These are phyloP conservation scores for Pandemis corylana DNA, from an alignment of 2,888 invertebrate species.

Conservation along the genomic window DNA sequence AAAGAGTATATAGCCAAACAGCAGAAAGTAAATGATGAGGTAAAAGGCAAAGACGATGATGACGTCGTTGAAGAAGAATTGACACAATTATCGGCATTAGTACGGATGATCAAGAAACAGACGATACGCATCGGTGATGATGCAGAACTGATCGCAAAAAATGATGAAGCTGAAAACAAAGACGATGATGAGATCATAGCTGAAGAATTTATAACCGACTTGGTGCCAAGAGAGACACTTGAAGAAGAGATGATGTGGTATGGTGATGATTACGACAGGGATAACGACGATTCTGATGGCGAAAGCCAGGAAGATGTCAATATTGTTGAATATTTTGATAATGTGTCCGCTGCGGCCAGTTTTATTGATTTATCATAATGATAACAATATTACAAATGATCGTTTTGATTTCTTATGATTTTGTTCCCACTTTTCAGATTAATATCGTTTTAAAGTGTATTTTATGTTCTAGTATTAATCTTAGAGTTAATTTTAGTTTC, in stretches of 20 bases:
- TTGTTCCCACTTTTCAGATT: background rate
- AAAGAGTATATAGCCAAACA: background rate
- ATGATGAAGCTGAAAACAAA: background rate
- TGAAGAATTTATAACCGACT: background rate
- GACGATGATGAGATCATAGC: background rate
- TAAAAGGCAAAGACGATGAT: background rate
- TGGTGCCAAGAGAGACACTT: background rate
- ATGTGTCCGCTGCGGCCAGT: background rate
- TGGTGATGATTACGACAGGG: background rate
- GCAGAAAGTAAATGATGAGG: background rate
- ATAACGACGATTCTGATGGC: background rate
- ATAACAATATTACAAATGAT: background rate
- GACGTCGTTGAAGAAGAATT: background rate
- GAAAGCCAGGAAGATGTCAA: background rate
- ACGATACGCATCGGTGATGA: background rate
- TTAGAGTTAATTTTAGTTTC: constrained; percentile 7
- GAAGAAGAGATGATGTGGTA: background rate
- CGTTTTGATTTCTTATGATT: background rate
- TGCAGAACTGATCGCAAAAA: background rate
- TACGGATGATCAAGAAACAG: background rate
- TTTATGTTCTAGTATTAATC: background rate
- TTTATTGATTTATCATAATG: background rate
- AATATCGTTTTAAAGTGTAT: background rate
- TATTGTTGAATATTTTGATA: background rate
- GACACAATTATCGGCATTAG: background rate